These are phyloP conservation scores for Macroteleia sp. DNA, from an alignment of 2,888 invertebrate genomes.

Conservation along the genomic window DNA sequence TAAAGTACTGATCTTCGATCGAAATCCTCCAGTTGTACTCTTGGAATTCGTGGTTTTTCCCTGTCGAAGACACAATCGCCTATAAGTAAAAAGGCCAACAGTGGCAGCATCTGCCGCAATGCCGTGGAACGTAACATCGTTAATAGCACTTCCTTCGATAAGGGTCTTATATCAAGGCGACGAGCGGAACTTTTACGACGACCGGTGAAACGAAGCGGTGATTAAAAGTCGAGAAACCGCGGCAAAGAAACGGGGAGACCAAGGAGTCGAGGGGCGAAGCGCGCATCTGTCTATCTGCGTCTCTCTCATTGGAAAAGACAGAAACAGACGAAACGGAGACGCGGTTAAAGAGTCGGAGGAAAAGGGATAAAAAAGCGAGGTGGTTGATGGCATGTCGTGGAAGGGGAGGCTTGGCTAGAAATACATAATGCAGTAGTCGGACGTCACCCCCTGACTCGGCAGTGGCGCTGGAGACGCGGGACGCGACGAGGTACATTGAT, in stretches of 20 bases:
- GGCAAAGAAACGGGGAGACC: constrained; percentile 65
- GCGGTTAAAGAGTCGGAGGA: constrained; percentile 60
- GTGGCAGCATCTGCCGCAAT: constrained; percentile 39
- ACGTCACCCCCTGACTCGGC: constrained; percentile 82
- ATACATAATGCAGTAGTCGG: constrained; percentile 84
- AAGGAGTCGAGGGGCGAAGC: too few species aligned
- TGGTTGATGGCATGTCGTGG: constrained; percentile 72
- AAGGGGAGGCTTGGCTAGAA: constrained; percentile 75
- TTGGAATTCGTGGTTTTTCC: too few species aligned
- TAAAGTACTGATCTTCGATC: too few species aligned
- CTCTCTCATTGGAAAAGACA: too few species aligned
- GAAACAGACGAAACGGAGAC: constrained; percentile 19
- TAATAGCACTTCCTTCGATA: constrained; percentile 61
- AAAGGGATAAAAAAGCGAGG: constrained; percentile 67
- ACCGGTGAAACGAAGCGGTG: constrained; percentile 68
- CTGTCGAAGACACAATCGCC: constrained; percentile 1
- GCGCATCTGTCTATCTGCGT: too few species aligned
- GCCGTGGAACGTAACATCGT: constrained; percentile 52
- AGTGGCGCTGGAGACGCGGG: constrained; percentile 69
- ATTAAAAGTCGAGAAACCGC: constrained; percentile 71
- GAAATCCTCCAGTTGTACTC: too few species aligned
- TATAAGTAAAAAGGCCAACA: constrained; percentile 14
- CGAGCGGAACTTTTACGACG: constrained; percentile 59
- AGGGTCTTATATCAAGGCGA: constrained; percentile 55
- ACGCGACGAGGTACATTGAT: constrained; percentile 80